Evolutionary conservation across 1,140 invertebrate species (phyloP), one percentile per base, ranked within the genome.

Genomic region (Mya arenaria): DNA sequence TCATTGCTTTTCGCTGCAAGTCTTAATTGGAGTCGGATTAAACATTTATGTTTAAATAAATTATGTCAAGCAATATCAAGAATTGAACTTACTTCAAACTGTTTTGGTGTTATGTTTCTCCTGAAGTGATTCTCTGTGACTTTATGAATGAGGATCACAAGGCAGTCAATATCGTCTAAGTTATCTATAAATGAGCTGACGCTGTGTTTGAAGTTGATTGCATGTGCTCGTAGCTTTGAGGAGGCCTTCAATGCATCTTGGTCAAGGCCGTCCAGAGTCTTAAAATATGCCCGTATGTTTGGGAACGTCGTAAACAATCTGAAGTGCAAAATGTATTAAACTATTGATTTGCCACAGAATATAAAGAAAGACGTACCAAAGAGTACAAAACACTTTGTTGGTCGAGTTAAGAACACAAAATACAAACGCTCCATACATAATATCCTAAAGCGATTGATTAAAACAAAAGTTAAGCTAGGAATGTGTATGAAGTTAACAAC

Each of bases 141-240:
- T n/a, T 74, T 74, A 30, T 74, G 52, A 37, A 74, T 60, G 10
- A 74, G n/a, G 8, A 13, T 25, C n/a, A 74, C 56, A 5, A 74
- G 55, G n/a, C 28, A 36, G 15, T 74, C 71, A 1, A 36, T 13
- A 10, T 74, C 71, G 34, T 74, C 71, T 13, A 74, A 41, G 36
- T 41, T 74, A 13, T 74, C 71, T 25, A 74, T 23, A 37, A 74
- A 58, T 10, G 52, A 56, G 15, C 52, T 60, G 37, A 74, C 41
- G 19, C 71, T 56, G 41, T 60, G 52, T 23, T 37, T 60, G 28
- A 74, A 74, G 34, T 74, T 74, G 23, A 60, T 36, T 23, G 55
- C 71, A 74, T 74, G 71, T 41, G 71, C 71, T 5, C 56, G 52
- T 25, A 74, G 34, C 28, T 74, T 74, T 1, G 52, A 8, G 25